phyloP scores from a whole-genome alignment of 2,888 invertebrate genomes.

The Elysia crispata region DNA sequence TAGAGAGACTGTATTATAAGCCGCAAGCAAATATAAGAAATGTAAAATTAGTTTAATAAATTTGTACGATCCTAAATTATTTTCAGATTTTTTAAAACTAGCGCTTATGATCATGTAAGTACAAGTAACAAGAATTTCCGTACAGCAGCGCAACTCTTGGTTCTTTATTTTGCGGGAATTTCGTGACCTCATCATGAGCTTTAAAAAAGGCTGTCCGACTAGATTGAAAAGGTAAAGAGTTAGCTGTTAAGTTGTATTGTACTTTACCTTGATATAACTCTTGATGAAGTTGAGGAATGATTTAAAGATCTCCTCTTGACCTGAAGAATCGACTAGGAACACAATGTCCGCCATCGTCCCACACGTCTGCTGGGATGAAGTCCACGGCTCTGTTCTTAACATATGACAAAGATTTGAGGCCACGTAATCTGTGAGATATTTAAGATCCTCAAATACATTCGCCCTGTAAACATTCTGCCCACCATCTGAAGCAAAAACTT shows the following conservation, averaged over 20 bases:
- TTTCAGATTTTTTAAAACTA: too few species aligned
- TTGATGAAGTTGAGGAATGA: slow-evolving; percentile 67
- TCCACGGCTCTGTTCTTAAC: not conserved
- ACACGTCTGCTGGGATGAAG: slow-evolving; percentile 53
- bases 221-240: too few species aligned
- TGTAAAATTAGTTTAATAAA: too few species aligned
- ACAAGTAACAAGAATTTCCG: too few species aligned
- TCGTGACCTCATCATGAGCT: not conserved
- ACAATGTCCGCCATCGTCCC: slow-evolving; percentile 67
- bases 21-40: too few species aligned
- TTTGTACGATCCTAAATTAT: too few species aligned
- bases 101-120: too few species aligned
- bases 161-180: too few species aligned
- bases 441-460: slow-evolving; percentile 65
- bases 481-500: not conserved
- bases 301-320: slow-evolving; percentile 68
- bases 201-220: too few species aligned
- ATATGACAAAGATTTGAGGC: slow-evolving; percentile 63
- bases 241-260: too few species aligned
- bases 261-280: slow-evolving; percentile 35
- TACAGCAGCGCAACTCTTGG: too few species aligned
- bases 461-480: slow-evolving; percentile 70
- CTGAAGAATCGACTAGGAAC: slow-evolving; percentile 71
- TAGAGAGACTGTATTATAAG: too few species aligned
- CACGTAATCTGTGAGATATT: slow-evolving; percentile 59